Evolutionary conservation across 1,140 invertebrate species (phyloP).

Genomic region (Mya arenaria): DNA sequence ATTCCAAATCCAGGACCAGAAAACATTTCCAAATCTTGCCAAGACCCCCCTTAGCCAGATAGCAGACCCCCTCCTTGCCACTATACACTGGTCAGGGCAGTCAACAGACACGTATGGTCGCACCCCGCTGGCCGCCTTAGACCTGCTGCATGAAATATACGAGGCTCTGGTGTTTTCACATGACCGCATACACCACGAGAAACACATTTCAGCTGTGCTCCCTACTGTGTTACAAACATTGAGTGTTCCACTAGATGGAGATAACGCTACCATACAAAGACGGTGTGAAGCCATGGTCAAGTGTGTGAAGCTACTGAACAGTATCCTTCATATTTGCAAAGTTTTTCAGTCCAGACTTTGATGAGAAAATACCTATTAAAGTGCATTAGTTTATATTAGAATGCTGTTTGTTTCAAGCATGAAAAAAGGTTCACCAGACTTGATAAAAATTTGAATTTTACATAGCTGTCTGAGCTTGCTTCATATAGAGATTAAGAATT

Average conservation of each 20-base stretch:
- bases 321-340: constrained; percentile 54
- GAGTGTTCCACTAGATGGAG: constrained; percentile 51
- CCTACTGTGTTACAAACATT: constrained; percentile 64
- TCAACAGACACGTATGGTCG: constrained; percentile 57
- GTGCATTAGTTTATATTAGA: too few relatives aligned
- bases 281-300: constrained; percentile 66
- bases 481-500: too few relatives aligned
- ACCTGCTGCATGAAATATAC: constrained; percentile 73
- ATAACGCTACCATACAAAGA: constrained; percentile 52
- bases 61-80: constrained; percentile 67
- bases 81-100: constrained; percentile 71
- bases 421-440: too few relatives aligned
- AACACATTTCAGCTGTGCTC: constrained; percentile 63
- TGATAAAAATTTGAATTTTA: too few relatives aligned
- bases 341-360: too few relatives aligned
- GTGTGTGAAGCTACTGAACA: constrained; percentile 64
- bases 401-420: too few relatives aligned
- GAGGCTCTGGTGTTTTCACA: constrained; percentile 72
- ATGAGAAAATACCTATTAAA: too few relatives aligned
- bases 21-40: constrained; percentile 38
- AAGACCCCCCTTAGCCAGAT: constrained; percentile 57
- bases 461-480: too few relatives aligned
- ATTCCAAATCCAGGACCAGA: constrained; percentile 51
- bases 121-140: constrained; percentile 66
- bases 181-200: constrained; percentile 56